A percentile compares a stretch with the other conserved stretches of the same genome.
Evolutionary conservation across 2,113 vertebrate species (phyloP).

Genomic region (Cnemophilus loriae): DNA sequence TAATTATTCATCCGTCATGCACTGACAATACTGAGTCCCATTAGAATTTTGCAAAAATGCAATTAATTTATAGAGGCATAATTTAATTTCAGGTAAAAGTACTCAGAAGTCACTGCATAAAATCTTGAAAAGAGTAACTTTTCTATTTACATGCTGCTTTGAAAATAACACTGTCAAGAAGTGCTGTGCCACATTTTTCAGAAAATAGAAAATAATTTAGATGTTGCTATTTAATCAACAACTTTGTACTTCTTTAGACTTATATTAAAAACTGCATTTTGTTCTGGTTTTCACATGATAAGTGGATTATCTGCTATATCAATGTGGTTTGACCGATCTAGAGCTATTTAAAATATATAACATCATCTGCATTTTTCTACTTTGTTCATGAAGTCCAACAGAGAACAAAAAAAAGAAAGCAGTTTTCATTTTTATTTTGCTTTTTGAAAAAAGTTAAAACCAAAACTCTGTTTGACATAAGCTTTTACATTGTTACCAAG

Average conservation of each 20-base stretch:
- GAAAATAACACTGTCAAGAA: not conserved
- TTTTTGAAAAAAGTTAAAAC: not conserved
- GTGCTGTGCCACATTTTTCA: not conserved
- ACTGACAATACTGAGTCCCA: not conserved
- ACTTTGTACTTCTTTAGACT: not conserved
- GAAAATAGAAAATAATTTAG: not conserved
- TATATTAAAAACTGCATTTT: not conserved
- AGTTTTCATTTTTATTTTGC: not conserved
- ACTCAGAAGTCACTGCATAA: not conserved
- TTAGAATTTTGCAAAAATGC: not conserved
- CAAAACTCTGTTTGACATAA: not conserved
- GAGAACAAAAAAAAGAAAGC: rapidly evolving
- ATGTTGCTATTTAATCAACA: not conserved
- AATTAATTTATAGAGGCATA: not conserved
- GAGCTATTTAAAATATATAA: not conserved
- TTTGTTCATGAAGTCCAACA: not conserved
- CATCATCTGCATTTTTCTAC: not conserved
- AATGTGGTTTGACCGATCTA: not conserved
- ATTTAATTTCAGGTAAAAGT: not conserved
- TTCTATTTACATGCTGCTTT: not conserved
- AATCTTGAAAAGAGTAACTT: not conserved
- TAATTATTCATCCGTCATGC: not conserved
- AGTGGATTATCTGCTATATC: not conserved
- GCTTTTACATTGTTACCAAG: not conserved
- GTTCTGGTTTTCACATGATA: not conserved